phyloP scores from a whole-genome alignment of 2,888 invertebrate species.

The Nomada lathburiana region DNA sequence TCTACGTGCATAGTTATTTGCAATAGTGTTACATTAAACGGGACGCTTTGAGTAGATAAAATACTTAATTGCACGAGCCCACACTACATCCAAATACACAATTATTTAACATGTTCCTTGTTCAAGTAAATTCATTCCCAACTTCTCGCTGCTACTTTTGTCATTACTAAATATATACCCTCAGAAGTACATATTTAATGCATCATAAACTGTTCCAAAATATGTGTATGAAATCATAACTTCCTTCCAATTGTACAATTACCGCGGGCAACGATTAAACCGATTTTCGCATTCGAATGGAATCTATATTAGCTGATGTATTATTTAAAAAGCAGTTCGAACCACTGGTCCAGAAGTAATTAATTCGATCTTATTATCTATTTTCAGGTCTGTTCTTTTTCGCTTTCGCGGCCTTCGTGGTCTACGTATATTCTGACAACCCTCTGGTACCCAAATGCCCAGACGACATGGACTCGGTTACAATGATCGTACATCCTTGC shows the following conservation, averaged over 20 bases:
- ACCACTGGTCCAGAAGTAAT: neutral
- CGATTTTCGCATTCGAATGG: too few species aligned
- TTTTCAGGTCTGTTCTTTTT: neutral
- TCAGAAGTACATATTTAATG: neutral
- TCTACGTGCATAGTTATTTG: neutral
- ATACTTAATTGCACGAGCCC: too few species aligned
- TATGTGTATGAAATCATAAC: too few species aligned
- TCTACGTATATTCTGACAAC: neutral
- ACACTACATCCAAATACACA: too few species aligned
- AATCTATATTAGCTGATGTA: neutral
- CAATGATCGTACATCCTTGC: slow-evolving; percentile 18
- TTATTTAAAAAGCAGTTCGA: neutral
- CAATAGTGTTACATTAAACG: too few species aligned
- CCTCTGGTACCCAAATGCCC: neutral
- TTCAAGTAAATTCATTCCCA: too few species aligned
- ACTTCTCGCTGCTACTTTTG: neutral
- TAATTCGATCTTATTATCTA: neutral
- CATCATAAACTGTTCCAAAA: too few species aligned
- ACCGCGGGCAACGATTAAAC: too few species aligned
- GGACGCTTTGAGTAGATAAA: too few species aligned
- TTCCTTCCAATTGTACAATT: too few species aligned
- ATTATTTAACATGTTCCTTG: too few species aligned
- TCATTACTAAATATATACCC: neutral
- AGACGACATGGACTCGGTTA: neutral
- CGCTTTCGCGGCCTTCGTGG: neutral